Conservation (phyloP, 2,113 vertebrate species). For the Crotalus horridus region DNA sequence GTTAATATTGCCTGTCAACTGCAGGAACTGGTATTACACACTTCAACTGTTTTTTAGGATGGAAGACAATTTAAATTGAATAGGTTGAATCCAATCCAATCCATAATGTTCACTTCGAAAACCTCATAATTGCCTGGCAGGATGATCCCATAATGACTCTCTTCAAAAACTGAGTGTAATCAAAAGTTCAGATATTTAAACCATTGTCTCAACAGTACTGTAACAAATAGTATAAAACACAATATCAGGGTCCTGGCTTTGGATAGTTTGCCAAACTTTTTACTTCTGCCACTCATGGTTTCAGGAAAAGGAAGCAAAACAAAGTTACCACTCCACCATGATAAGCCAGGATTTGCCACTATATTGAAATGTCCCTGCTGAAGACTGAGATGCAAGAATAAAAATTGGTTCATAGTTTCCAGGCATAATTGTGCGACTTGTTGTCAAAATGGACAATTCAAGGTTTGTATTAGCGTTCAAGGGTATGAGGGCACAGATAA, state of each 20-base stretch:
- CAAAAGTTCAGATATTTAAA: not conserved
- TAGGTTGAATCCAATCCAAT: not conserved
- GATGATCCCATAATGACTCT: not conserved
- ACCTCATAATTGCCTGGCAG: not conserved
- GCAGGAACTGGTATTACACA: not conserved
- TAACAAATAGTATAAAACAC: not conserved
- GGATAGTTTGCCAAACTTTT: not conserved
- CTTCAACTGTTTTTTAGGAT: not conserved
- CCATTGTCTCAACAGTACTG: not conserved
- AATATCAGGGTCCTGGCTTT: not conserved
- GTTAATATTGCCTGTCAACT: not conserved
- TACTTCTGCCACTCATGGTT: not conserved
- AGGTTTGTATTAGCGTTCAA: not conserved
- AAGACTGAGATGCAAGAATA: not conserved
- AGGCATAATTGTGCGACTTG: not conserved
- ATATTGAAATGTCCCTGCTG: not conserved
- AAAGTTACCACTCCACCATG: not conserved
- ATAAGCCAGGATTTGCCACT: not conserved
- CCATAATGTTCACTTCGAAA: not conserved
- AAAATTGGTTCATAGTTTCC: not conserved
- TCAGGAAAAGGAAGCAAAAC: not conserved
- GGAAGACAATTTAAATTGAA: not conserved
- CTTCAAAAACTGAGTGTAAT: not conserved
- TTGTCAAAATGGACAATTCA: not conserved
- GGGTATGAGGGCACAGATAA: not conserved